Percentiles rank a stretch among this genome's conserved stretches.
Evolutionary conservation across 2,113 vertebrate species (phyloP).

Genomic region (Athene cunicularia): DNA sequence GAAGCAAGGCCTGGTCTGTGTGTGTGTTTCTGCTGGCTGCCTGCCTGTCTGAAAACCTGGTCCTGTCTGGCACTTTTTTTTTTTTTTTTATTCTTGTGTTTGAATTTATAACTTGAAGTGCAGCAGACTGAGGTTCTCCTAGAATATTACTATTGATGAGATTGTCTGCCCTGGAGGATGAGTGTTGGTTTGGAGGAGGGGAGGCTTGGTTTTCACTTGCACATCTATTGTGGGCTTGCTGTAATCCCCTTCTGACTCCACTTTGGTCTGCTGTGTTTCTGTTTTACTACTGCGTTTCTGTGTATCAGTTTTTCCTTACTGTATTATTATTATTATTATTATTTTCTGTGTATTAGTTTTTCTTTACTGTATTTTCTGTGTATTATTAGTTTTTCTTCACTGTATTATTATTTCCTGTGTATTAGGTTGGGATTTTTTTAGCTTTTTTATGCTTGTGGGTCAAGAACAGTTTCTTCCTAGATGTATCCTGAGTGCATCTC

Average conservation of each 20-base stretch:
- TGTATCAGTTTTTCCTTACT: too few relatives aligned
- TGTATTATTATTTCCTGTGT: neutral
- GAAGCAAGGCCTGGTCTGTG: neutral
- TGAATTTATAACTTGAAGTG: neutral
- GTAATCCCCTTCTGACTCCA: rapidly evolving
- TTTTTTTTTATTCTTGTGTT: neutral
- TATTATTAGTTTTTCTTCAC: too few relatives aligned
- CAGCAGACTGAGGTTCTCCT: neutral
- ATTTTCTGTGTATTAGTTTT: too few relatives aligned
- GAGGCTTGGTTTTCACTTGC: neutral
- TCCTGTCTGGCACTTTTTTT: neutral
- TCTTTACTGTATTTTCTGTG: too few relatives aligned
- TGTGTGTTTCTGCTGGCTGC: neutral
- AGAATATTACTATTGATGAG: neutral
- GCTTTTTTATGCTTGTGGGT: neutral
- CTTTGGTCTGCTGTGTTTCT: neutral
- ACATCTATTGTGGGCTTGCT: neutral
- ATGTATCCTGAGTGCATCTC: neutral
- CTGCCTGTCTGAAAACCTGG: neutral
- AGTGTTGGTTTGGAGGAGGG: neutral
- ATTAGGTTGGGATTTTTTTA: too few relatives aligned
- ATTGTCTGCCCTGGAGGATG: neutral
- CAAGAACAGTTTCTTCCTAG: neutral
- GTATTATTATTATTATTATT: too few relatives aligned
- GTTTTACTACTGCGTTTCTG: rapidly evolving